Conservation (phyloP, 1,140 invertebrate species). For the Brachionus rotundiformis region DNA sequence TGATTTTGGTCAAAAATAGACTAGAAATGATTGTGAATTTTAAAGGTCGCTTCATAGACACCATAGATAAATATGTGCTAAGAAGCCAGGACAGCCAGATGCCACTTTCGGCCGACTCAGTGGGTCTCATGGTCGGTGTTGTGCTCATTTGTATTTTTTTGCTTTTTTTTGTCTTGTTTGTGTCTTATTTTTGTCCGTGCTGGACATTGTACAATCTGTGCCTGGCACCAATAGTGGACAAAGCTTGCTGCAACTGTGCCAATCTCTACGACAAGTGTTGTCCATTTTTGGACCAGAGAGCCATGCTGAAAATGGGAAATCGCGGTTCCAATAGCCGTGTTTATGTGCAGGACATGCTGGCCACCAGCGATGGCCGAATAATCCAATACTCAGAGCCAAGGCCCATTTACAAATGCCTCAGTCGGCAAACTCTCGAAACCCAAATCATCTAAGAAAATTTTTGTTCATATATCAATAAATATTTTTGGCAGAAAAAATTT, state of each 20-base stretch:
- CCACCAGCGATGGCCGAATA: background rate
- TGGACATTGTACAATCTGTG: background rate
- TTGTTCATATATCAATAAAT: background rate
- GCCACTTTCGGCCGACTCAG: background rate
- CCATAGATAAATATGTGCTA: background rate
- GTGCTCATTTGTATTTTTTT: background rate
- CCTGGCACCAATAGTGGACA: background rate
- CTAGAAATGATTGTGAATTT: background rate
- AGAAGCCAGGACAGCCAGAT: background rate
- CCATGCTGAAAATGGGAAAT: background rate
- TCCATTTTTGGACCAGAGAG: constrained; percentile 10
- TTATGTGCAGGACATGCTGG: constrained; percentile 14
- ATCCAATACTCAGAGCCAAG: background rate
- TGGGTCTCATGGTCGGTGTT: background rate
- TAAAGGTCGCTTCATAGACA: constrained; percentile 34
- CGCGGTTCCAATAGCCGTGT: background rate
- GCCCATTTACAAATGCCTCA: background rate
- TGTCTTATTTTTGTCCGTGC: constrained; percentile 28
- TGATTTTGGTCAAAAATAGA: background rate
- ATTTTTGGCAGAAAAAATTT: background rate
- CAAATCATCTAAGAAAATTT: constrained; percentile 10
- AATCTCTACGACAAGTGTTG: constrained; percentile 16
- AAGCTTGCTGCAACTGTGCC: background rate
- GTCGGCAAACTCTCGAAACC: background rate
- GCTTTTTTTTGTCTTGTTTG: background rate